phyloP scores from a whole-genome alignment of 1,140 invertebrate genomes.

The Bombus polaris region DNA sequence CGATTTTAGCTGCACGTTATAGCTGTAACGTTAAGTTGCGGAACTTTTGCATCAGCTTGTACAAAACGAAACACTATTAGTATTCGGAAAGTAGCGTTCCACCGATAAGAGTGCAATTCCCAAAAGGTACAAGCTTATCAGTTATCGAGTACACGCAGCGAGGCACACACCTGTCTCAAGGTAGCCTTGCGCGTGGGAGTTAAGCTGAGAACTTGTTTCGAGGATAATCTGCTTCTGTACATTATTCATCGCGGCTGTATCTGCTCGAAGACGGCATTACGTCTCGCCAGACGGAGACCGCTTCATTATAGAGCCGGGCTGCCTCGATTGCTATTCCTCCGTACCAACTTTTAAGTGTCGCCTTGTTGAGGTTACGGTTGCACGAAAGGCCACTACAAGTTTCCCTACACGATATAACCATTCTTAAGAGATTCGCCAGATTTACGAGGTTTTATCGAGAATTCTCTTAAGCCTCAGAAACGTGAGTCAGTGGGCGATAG shows the following conservation, averaged over 20 bases:
- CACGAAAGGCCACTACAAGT: neutral
- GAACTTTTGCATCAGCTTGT: neutral
- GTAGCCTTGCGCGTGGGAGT: slow-evolving; percentile 74
- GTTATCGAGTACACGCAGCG: slow-evolving; percentile 40
- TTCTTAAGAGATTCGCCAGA: neutral
- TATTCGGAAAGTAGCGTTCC: neutral
- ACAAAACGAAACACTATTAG: neutral
- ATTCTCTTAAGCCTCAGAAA: neutral
- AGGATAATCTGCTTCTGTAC: slow-evolving; percentile 74
- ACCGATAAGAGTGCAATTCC: neutral
- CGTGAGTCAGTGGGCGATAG: neutral
- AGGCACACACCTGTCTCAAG: slow-evolving; percentile 71
- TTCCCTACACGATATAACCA: too few relatives aligned
- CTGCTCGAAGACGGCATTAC: slow-evolving; percentile 45
- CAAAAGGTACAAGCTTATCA: slow-evolving; percentile 44
- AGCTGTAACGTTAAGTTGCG: too few relatives aligned
- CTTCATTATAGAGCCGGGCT: slow-evolving; percentile 26
- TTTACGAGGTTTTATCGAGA: neutral
- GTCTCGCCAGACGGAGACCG: slow-evolving; percentile 24
- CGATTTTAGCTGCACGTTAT: too few relatives aligned
- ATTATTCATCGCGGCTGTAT: slow-evolving; percentile 66
- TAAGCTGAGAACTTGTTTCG: slow-evolving; percentile 72
- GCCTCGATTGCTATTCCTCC: neutral
- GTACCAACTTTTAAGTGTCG: neutral
- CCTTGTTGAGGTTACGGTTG: neutral